Conservation (phyloP, 1,140 invertebrate species). For the Macrocentrus cingulum region DNA sequence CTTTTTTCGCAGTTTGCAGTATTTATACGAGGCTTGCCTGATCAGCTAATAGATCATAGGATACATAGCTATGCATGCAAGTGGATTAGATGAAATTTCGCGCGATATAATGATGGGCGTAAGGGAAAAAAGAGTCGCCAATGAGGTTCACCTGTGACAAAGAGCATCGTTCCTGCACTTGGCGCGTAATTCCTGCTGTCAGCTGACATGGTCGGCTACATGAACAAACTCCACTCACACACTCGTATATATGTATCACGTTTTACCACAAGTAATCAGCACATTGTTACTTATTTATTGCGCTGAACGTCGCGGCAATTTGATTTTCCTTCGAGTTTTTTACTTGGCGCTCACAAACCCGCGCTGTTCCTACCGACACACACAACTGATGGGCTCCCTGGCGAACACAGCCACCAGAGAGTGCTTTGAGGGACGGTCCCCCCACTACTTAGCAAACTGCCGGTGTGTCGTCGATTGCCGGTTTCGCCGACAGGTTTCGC, state of each 20-base stretch:
- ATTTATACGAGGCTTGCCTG: too few species aligned
- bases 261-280: background rate
- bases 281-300: background rate
- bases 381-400: slow-evolving; percentile 21
- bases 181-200: slow-evolving; percentile 6
- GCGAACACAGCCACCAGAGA: slow-evolving; percentile 10
- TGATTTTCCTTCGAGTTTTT: background rate
- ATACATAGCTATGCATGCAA: too few species aligned
- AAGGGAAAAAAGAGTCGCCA: too few species aligned
- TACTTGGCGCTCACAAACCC: background rate
- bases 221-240: background rate
- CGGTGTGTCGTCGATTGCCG: background rate
- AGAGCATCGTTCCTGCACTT: slow-evolving; percentile 26
- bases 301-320: too few species aligned
- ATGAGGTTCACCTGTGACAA: slow-evolving; percentile 41
- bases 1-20: too few species aligned
- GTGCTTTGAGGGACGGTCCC: background rate
- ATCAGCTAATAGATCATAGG: too few species aligned
- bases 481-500: background rate
- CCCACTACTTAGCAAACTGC: background rate
- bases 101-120: background rate
- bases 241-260: background rate
- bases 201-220: background rate
- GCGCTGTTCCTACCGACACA: slow-evolving; percentile 13
- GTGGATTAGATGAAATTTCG: slow-evolving; percentile 5